Percentiles rank a stretch among this genome's conserved stretches.
These are phyloP conservation scores for Synanthedon myopaeformis DNA, from an alignment of 2,888 invertebrate species.

Conservation along the genomic window DNA sequence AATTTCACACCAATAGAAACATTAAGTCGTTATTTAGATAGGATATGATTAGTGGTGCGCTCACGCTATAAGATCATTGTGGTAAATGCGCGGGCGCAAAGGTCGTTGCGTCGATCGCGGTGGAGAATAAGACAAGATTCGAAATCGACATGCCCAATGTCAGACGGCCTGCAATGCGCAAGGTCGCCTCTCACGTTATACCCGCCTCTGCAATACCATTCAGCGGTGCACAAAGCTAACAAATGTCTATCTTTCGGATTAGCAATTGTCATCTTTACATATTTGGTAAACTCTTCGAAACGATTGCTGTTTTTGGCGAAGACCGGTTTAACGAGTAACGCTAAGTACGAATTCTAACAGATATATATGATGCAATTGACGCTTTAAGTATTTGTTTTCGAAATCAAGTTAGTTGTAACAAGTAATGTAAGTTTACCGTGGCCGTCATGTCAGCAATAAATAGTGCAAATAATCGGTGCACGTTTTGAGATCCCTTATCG, in stretches of 20 bases:
- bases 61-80: slow-evolving; percentile 14
- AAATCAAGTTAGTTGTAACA: no score
- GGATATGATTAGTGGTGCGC: slow-evolving; percentile 8
- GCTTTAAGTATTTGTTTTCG: neutral
- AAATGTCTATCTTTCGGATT: slow-evolving; percentile 24
- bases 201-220: slow-evolving; percentile 27
- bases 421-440: no score
- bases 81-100: slow-evolving; percentile 25
- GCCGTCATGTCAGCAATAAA: neutral
- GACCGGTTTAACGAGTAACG: no score
- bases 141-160: slow-evolving; percentile 55
- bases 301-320: slow-evolving; percentile 18
- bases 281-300: slow-evolving; percentile 22
- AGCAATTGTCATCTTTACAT: slow-evolving; percentile 20
- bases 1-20: neutral
- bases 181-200: slow-evolving; percentile 54
- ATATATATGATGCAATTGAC: slow-evolving; percentile 6
- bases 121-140: slow-evolving; percentile 33
- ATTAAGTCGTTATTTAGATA: slow-evolving; percentile 4
- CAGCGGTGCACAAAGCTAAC: slow-evolving; percentile 17
- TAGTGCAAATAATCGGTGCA: slow-evolving; percentile 36
- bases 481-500: slow-evolving; percentile 40
- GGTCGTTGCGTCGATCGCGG: slow-evolving; percentile 15
- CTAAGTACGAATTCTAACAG: neutral
- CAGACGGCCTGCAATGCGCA: slow-evolving; percentile 27